Conservation (phyloP, 2,888 invertebrate genomes). For the Lasioglossum malachurum region DNA sequence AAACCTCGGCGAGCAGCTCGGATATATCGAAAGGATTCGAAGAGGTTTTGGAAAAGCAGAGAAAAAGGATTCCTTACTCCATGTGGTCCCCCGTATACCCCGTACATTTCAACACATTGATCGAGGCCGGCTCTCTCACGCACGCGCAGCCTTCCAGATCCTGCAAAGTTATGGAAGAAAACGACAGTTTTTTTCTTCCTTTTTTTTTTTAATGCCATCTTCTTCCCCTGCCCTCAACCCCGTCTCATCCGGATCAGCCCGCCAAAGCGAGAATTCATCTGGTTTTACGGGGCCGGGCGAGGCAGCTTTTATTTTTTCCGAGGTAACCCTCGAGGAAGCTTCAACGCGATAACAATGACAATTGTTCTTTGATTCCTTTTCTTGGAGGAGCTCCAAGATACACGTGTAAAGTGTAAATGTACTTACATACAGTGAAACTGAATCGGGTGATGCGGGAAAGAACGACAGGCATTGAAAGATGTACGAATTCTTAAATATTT, state of each 20-base stretch:
- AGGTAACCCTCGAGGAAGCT: background rate
- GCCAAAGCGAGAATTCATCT: background rate
- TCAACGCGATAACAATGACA: too few species aligned
- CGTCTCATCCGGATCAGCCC: background rate
- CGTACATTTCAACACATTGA: constrained; percentile 55
- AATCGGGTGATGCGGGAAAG: too few species aligned
- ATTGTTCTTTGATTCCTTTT: too few species aligned
- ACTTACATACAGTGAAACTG: too few species aligned
- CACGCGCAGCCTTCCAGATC: constrained; percentile 48
- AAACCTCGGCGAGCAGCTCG: background rate
- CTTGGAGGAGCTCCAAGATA: too few species aligned
- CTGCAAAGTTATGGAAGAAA: constrained; percentile 32
- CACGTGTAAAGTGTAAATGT: too few species aligned
- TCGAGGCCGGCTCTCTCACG: constrained; percentile 49
- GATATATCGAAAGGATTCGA: background rate
- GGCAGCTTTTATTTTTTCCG: background rate
- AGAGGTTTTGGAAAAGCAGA: background rate
- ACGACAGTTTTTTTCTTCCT: background rate
- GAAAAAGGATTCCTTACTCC: constrained; percentile 12
- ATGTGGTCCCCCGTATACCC: constrained; percentile 32
- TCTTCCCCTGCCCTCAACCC: background rate
- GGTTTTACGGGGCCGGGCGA: background rate
- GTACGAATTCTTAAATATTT: too few species aligned
- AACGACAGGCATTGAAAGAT: too few species aligned
- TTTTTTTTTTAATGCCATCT: constrained; percentile 5